Conservation (phyloP, 1,140 invertebrate genomes). For the Dinoponera quadriceps region DNA sequence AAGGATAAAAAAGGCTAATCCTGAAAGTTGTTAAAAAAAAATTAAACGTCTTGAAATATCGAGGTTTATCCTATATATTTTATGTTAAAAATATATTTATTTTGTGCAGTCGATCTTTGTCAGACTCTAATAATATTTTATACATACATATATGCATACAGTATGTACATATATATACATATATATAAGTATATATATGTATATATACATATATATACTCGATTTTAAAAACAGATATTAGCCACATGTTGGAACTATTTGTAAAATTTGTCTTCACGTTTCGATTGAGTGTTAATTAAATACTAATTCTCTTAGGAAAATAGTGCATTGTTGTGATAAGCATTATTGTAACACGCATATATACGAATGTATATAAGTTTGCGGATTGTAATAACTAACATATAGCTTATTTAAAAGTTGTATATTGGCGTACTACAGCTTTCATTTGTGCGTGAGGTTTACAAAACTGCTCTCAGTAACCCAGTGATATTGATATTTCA, state of each 20-base stretch:
- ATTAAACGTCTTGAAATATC: slow-evolving; percentile 26
- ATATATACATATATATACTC: slow-evolving; percentile 20
- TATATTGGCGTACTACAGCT: slow-evolving; percentile 41
- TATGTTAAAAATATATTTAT: slow-evolving; percentile 43
- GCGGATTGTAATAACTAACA: slow-evolving; percentile 39
- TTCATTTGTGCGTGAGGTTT: slow-evolving; percentile 37
- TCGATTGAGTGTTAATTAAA: slow-evolving; percentile 56
- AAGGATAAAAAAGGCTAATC: slow-evolving; percentile 36
- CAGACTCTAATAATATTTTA: slow-evolving; percentile 41
- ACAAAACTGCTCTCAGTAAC: slow-evolving; percentile 1
- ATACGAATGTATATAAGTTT: slow-evolving; percentile 47
- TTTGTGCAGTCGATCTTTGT: slow-evolving; percentile 26
- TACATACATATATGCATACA: slow-evolving; percentile 28
- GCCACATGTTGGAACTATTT: slow-evolving; percentile 66
- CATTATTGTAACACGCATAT: slow-evolving; percentile 40
- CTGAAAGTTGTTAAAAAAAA: slow-evolving; percentile 59
- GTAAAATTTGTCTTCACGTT: slow-evolving; percentile 63
- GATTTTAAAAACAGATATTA: slow-evolving; percentile 49
- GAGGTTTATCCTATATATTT: slow-evolving; percentile 23
- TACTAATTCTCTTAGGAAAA: slow-evolving; percentile 59
- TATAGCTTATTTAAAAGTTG: slow-evolving; percentile 38
- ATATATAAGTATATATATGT: slow-evolving; percentile 12
- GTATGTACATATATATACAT: slow-evolving; percentile 47
- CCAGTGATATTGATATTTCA: slow-evolving; percentile 36
- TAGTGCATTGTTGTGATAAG: slow-evolving; percentile 51